Evolutionary conservation across 2,888 invertebrate genomes (phyloP), one percentile per base, ranked within the genome.

Genomic region (Corythucha ciliata): DNA sequence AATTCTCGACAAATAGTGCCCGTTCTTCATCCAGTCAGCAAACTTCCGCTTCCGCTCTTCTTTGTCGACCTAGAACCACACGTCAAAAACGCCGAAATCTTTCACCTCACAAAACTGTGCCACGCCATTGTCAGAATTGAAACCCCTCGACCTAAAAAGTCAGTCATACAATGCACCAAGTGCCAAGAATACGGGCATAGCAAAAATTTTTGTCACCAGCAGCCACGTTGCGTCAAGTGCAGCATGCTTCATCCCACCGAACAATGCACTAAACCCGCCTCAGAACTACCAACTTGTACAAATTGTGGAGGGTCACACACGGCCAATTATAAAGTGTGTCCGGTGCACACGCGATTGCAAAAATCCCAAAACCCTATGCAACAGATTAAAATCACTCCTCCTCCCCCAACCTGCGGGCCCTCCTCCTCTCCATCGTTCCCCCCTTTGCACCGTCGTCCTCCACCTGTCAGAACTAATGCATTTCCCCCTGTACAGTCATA

Each of bases 281-380:
- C 21, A 12, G 22, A 3, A 40, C 40, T 25, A 21, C 40, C 40
- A n/a, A 40, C 25, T n/a, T 40, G 40, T 40, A 21, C 21, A 4
- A 40, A 40, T 5, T 40, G 40, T 21, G 21, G 21, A n/a, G 21
- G 40, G 18, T n/a, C 40, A n/a, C 40, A 40, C 40, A 40, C 6
- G 22, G 40, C 40, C 21, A 40, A 40, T 12, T 40, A 40, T 25
- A 40, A 40, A n/a, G n/a, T n/a, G n/a, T n/a, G n/a, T n/a, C n/a
- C n/a, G n/a, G n/a, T n/a, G n/a, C n/a, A n/a, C n/a, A n/a, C n/a
- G n/a, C n/a, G n/a, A n/a, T n/a, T n/a, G n/a, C n/a, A n/a, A n/a
- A n/a, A n/a, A n/a, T n/a, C n/a, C n/a, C n/a, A n/a, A n/a, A n/a
- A n/a, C n/a, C n/a, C n/a, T n/a, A n/a, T n/a, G n/a, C n/a, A n/a